A percentile compares a stretch with the other conserved stretches of the same genome.
Conservation (phyloP, 1,140 invertebrate species). For the Cataglyphis hispanica region DNA sequence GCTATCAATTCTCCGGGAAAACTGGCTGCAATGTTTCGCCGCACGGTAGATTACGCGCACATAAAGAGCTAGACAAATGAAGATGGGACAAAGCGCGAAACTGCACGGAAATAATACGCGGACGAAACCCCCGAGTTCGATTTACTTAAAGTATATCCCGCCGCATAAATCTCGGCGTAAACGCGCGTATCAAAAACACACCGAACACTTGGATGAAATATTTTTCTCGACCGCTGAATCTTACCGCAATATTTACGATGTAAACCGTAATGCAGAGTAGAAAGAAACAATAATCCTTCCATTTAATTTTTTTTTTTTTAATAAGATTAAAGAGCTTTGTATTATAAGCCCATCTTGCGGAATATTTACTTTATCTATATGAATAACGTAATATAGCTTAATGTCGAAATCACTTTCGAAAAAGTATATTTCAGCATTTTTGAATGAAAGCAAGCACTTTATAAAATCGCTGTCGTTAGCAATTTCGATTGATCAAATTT, state of each 20-base stretch:
- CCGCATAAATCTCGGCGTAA: conserved; percentile 9
- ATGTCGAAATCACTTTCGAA: background rate
- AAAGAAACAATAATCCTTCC: too few relatives aligned
- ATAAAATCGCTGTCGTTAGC: conserved; percentile 4
- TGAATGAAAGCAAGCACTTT: background rate
- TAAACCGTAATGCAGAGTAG: background rate
- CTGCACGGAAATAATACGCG: conserved; percentile 49
- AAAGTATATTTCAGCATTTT: background rate
- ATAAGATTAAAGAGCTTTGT: too few relatives aligned
- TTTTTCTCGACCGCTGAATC: conserved; percentile 32
- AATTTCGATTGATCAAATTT: conserved; percentile 1
- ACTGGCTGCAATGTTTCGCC: conserved; percentile 46
- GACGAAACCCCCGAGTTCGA: conserved; percentile 9
- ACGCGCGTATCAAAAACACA: conserved; percentile 17
- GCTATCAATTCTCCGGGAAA: conserved; percentile 49
- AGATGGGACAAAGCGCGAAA: conserved; percentile 60
- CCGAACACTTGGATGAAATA: background rate
- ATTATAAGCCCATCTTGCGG: too few relatives aligned
- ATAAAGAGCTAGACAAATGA: conserved; percentile 54
- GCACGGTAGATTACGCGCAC: conserved; percentile 40
- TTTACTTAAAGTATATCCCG: conserved; percentile 27
- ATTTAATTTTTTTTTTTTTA: background rate
- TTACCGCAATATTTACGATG: background rate
- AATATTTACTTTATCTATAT: too few relatives aligned
- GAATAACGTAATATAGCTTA: background rate